Evolutionary conservation across 1,140 invertebrate species (phyloP), one percentile per base, ranked within the genome.

Genomic region (Idris sp.): DNA sequence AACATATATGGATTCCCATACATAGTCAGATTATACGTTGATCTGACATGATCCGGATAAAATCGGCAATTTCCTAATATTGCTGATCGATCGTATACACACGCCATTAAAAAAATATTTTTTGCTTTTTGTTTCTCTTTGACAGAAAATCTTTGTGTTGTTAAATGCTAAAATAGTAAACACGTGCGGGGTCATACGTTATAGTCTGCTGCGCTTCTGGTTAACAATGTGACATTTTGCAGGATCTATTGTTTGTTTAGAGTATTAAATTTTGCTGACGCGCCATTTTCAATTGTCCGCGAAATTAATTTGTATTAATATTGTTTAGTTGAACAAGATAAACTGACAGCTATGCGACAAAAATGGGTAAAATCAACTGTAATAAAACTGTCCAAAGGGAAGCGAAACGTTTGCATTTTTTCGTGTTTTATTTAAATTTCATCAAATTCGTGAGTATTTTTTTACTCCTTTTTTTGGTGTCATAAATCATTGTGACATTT

Each of bases 1-100:
- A 48, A 67, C 46, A 36, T 36, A 13, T 36, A 43, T 18, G 19
- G 38, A 4, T 28, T 41, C 36, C 18, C 26, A 25, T 9, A n/a
- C n/a, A 6, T 43, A 49, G 44, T 74, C 73, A 46, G 71, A 75
- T 79, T 81, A 79, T 49, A 62, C 46, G 41, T 35, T 38, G 51
- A 76, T 74, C 68, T 68, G 31, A 59, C 59, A 35, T 76, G 51
- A 80, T 81, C 76, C 76, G 76, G 62, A 77, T 77, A 77, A 74
- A 56, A 49, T 61, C 49, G 26, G 43, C 41, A 14, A 58, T 59
- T 75, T 59, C 51, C 67, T 79, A 68, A 81, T 78, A n/a, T n/a
- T n/a, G n/a, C n/a, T n/a, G n/a, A n/a, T n/a, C n/a, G n/a, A n/a
- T n/a, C n/a, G n/a, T n/a, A n/a, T n/a, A 65, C 76, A 73, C 69